Conservation (phyloP, 1,140 invertebrate genomes). For the Linepithema humile region DNA sequence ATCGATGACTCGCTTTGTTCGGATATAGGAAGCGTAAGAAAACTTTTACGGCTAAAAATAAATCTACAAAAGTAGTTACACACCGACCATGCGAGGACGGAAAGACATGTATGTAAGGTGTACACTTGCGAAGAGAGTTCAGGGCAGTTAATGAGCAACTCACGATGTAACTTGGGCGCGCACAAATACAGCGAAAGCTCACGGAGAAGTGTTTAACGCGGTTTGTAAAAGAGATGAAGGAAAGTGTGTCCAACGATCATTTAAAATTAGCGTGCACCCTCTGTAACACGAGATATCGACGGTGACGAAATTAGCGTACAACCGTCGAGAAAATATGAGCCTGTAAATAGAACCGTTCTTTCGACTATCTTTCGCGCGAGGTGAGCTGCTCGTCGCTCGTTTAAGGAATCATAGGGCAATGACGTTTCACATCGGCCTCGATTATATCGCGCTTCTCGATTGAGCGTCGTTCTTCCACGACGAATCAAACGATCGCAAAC, state of each 20-base stretch:
- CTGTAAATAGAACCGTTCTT: constrained; percentile 35
- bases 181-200: constrained; percentile 5
- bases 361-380: constrained; percentile 5
- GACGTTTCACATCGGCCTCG: neutral
- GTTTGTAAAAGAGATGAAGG: constrained; percentile 23
- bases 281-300: constrained; percentile 13
- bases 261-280: constrained; percentile 43
- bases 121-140: constrained; percentile 40
- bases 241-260: constrained; percentile 19
- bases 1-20: constrained; percentile 30
- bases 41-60: constrained; percentile 59
- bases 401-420: constrained; percentile 38
- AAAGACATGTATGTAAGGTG: constrained; percentile 44
- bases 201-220: neutral
- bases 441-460: neutral
- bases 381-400: neutral
- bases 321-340: neutral
- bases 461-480: too few species aligned
- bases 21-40: constrained; percentile 21
- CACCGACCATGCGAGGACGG: constrained; percentile 57
- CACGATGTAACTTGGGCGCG: neutral
- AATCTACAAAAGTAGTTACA: constrained; percentile 64
- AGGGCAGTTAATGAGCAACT: constrained; percentile 10
- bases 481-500: neutral
- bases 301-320: constrained; percentile 47